phyloP scores from a whole-genome alignment of 2,113 vertebrate genomes.

The Neodon shergylaensis region DNA sequence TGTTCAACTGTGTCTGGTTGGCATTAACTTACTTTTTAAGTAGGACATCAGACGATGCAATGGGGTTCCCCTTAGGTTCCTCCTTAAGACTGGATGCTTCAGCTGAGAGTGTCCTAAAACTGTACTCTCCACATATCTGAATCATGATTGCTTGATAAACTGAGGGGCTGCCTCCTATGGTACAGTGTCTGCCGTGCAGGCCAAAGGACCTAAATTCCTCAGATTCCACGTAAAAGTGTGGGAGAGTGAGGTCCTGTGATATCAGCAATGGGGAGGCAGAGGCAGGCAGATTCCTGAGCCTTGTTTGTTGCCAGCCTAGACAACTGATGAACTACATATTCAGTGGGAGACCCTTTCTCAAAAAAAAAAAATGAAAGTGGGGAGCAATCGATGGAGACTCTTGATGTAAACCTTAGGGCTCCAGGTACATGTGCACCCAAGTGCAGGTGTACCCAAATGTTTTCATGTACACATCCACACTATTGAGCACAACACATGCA shows the following conservation, averaged over 20 bases:
- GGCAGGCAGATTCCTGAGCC: background rate
- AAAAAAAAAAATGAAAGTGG: background rate
- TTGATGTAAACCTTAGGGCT: background rate
- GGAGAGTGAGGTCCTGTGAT: background rate
- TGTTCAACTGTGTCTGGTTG: background rate
- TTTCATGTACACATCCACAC: background rate
- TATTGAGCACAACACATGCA: background rate
- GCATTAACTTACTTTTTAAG: constrained; percentile 4
- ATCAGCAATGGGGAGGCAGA: background rate
- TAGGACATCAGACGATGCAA: background rate
- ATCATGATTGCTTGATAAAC: background rate
- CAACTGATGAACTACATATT: background rate
- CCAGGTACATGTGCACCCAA: background rate
- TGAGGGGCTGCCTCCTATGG: background rate
- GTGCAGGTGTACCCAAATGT: background rate
- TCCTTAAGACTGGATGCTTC: background rate
- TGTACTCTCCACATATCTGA: background rate
- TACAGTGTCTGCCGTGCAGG: background rate
- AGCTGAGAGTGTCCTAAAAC: background rate
- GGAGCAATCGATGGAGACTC: background rate
- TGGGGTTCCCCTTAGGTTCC: background rate
- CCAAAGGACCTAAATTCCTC: background rate
- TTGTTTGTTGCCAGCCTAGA: background rate
- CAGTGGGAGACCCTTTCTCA: background rate
- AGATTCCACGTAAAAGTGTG: background rate